Percentiles rank a stretch among this genome's conserved stretches.
These are phyloP conservation scores for Bubo bubo DNA, from an alignment of 2,113 vertebrate genomes.

Conservation along the genomic window DNA sequence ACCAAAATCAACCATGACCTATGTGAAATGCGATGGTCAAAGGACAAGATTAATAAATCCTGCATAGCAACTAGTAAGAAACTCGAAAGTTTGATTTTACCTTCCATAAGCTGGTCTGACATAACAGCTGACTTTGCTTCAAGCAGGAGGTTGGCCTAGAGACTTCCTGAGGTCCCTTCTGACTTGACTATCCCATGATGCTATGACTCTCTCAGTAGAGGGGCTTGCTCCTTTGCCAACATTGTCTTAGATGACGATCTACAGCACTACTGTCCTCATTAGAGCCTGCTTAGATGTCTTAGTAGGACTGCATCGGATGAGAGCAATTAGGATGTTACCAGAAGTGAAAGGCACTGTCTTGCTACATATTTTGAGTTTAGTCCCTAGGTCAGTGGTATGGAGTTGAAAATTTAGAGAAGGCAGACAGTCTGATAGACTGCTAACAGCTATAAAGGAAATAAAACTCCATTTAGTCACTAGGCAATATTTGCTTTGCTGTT, in stretches of 20 bases:
- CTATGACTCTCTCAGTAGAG: not conserved
- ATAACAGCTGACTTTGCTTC: not conserved
- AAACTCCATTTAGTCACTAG: not conserved
- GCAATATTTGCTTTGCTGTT: not conserved
- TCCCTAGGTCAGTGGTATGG: not conserved
- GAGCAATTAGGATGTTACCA: not conserved
- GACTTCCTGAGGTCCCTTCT: not conserved
- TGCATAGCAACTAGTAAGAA: not conserved
- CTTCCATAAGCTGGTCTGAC: not conserved
- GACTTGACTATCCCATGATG: not conserved
- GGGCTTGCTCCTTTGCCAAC: not conserved
- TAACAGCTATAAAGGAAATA: not conserved
- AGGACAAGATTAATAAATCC: not conserved
- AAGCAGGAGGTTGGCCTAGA: not conserved
- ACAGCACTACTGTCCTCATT: not conserved
- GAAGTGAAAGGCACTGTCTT: not conserved
- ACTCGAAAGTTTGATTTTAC: not conserved
- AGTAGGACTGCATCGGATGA: not conserved
- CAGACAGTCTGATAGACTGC: not conserved
- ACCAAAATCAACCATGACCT: not conserved
- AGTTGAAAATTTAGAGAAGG: not conserved
- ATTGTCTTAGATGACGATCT: rapidly evolving
- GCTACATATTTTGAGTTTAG: not conserved
- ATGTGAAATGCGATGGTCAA: not conserved
- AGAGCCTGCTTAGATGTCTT: not conserved